These are phyloP conservation scores for Cosmia pyralina DNA, from an alignment of 2,888 invertebrate species.

Conservation along the genomic window DNA sequence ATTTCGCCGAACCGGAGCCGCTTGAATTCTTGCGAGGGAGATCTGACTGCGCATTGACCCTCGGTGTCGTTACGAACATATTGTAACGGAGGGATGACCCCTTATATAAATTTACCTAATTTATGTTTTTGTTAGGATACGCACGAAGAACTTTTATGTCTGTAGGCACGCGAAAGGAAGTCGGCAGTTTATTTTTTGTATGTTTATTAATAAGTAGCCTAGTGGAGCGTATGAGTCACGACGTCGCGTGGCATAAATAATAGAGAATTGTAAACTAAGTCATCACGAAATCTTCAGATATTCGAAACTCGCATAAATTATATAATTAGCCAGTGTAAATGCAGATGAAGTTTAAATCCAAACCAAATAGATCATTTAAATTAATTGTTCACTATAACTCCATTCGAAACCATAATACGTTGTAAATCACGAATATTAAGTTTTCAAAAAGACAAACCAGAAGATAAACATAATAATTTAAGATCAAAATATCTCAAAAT, in stretches of 20 bases:
- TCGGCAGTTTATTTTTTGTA: constrained; percentile 83
- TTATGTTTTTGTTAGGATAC: constrained; percentile 89
- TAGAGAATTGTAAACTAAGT: constrained; percentile 78
- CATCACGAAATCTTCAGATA: constrained; percentile 73
- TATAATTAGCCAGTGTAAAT: constrained; percentile 52
- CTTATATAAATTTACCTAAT: constrained; percentile 89
- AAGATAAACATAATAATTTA: constrained; percentile 21
- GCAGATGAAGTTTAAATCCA: constrained; percentile 55
- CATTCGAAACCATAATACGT: constrained; percentile 16
- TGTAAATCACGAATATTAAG: constrained; percentile 40
- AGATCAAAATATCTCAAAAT: constrained; percentile 6
- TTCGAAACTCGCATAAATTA: constrained; percentile 64
- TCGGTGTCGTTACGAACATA: constrained; percentile 86
- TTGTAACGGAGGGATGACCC: constrained; percentile 88
- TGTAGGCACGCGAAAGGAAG: constrained; percentile 88
- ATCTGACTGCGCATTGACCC: constrained; percentile 86
- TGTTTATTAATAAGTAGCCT: constrained; percentile 84
- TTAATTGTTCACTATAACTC: constrained; percentile 22
- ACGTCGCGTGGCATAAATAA: constrained; percentile 80
- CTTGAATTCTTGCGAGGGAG: constrained; percentile 83
- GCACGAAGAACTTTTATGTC: constrained; percentile 89
- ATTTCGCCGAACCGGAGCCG: constrained; percentile 84
- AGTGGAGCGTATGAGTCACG: constrained; percentile 81
- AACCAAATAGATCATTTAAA: constrained; percentile 53
- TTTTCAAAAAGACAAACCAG: constrained; percentile 29